Percentiles rank a stretch among this genome's conserved stretches.
Evolutionary conservation across 2,797 vertebrate species (phyloP).

Genomic region (Anabas testudineus): DNA sequence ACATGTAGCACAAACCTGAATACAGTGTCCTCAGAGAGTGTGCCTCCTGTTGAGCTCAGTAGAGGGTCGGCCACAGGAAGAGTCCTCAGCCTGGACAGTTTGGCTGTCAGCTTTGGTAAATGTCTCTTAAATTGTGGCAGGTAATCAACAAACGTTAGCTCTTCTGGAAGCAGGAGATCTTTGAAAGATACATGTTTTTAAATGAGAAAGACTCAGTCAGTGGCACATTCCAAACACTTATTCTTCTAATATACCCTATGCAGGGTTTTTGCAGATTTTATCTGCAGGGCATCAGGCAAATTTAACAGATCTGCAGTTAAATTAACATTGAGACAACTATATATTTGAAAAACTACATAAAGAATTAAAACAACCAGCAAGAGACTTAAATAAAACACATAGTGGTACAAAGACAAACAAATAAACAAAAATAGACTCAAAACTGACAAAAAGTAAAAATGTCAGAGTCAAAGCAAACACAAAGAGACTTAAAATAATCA

Average conservation of each 20-base stretch:
- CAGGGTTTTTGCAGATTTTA: not conserved
- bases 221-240: not conserved
- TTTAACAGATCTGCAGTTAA: too few species aligned
- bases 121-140: constrained; percentile 77
- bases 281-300: too few species aligned
- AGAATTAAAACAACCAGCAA: too few species aligned
- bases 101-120: constrained; percentile 78
- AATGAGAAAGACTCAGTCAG: not conserved
- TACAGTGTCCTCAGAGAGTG: constrained; percentile 74
- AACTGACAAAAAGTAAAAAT: too few species aligned
- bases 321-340: too few species aligned
- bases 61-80: constrained; percentile 86
- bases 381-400: too few species aligned
- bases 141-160: constrained; percentile 79
- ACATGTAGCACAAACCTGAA: constrained; percentile 82
- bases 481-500: too few species aligned
- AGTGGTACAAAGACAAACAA: too few species aligned
- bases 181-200: constrained; percentile 50
- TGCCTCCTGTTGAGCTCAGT: constrained; percentile 72
- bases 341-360: too few species aligned
- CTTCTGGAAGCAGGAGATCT: constrained; percentile 86
- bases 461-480: too few species aligned
- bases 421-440: too few species aligned
- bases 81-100: constrained; percentile 82
- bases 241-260: not conserved